A percentile compares a stretch with the other conserved stretches of the same genome.
Conservation (phyloP, 2,113 vertebrate species). For the Pardalotus punctatus region DNA sequence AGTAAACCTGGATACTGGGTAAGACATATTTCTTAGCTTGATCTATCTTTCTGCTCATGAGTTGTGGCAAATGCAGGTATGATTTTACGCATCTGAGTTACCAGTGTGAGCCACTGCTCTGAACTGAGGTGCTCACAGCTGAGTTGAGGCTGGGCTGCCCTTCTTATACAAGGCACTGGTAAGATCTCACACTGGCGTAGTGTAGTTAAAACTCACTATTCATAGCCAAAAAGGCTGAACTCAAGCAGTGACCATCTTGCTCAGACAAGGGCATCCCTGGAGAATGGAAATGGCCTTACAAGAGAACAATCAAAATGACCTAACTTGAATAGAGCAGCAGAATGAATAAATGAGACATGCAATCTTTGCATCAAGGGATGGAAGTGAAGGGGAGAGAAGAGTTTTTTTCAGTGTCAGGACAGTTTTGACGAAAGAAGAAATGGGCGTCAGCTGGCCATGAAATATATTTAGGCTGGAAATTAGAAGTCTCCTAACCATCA, state of each 20-base stretch:
- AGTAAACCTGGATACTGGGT: background rate
- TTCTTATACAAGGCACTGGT: background rate
- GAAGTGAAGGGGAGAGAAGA: background rate
- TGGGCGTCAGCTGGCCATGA: constrained; percentile 51
- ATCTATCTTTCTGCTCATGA: background rate
- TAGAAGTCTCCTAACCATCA: constrained; percentile 64
- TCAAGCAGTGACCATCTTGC: background rate
- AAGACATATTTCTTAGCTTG: background rate
- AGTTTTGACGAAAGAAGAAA: background rate
- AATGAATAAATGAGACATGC: background rate
- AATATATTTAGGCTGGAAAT: constrained; percentile 67
- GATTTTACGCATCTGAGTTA: background rate
- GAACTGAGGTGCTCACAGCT: background rate
- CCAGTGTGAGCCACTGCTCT: background rate
- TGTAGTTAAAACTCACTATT: background rate
- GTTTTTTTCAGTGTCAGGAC: background rate
- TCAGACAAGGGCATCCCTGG: background rate
- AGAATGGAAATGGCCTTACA: background rate
- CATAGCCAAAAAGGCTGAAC: background rate
- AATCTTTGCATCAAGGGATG: background rate
- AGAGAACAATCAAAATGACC: background rate
- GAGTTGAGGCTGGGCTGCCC: background rate
- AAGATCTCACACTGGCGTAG: background rate
- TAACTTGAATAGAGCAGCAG: background rate
- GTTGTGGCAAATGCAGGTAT: background rate